phyloP scores from a whole-genome alignment of 2,888 invertebrate genomes.

The Heliconius ethilla region DNA sequence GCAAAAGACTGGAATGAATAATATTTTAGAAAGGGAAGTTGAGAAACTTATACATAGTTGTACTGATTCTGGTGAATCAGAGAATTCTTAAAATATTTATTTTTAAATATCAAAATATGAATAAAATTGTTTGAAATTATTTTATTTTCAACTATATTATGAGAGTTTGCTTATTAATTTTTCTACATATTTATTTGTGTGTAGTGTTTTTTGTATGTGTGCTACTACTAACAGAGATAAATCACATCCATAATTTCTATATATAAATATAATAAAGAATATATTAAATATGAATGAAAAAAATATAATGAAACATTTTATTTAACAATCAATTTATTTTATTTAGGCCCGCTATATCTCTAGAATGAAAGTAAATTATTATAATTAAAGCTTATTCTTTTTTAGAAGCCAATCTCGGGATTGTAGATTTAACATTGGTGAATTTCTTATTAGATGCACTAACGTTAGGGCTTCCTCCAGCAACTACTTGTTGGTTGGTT shows the following conservation, averaged over 20 bases:
- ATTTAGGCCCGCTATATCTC: not conserved
- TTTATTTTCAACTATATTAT: not conserved
- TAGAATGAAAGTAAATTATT: conserved; percentile 6
- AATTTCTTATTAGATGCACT: conserved; percentile 65
- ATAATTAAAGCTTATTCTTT: conserved; percentile 55
- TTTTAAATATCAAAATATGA: not conserved
- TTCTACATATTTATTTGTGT: not conserved
- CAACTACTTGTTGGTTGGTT: conserved; percentile 45
- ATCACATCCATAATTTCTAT: not conserved
- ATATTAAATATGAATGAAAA: not conserved
- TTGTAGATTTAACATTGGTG: conserved; percentile 74
- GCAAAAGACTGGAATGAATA: conserved; percentile 55
- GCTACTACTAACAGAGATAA: not conserved
- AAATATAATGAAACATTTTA: conserved; percentile 4
- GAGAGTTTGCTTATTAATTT: not conserved
- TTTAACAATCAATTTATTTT: conserved; percentile 6
- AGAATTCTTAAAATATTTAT: conserved; percentile 16
- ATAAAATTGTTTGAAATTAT: conserved; percentile 1
- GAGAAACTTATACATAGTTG: conserved; percentile 62
- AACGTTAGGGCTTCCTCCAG: conserved; percentile 61
- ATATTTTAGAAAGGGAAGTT: conserved; percentile 66
- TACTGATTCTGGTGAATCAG: conserved; percentile 59
- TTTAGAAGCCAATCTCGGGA: conserved; percentile 63
- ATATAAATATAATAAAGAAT: too few relatives aligned
- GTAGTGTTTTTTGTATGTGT: not conserved